Percentiles rank a stretch among this genome's conserved stretches.
These are phyloP conservation scores for Phoxinus dragarum DNA, from an alignment of 2,797 vertebrate genomes.

Conservation along the genomic window DNA sequence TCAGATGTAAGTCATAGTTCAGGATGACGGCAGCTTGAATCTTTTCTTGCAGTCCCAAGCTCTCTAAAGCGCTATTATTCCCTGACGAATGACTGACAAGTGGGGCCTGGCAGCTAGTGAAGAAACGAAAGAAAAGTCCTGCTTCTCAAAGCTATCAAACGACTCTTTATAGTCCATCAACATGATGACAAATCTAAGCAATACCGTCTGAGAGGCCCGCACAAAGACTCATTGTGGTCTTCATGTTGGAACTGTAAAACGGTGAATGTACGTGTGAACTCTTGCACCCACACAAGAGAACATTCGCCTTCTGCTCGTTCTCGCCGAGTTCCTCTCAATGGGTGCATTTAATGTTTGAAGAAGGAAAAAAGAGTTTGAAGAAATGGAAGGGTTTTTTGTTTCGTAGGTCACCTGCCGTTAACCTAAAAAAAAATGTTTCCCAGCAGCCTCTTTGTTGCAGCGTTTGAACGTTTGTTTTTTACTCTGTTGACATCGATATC, in stretches of 20 bases:
- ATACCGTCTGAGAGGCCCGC: background rate
- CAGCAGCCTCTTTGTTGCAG: background rate
- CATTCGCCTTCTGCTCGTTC: background rate
- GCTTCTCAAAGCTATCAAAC: conserved; percentile 29
- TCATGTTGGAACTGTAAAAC: conserved; percentile 15
- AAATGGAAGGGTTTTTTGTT: background rate
- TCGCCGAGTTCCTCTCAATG: background rate
- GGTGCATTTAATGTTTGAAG: background rate
- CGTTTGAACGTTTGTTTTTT: background rate
- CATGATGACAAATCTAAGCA: conserved; percentile 22
- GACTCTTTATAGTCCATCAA: conserved; percentile 32
- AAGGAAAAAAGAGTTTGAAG: background rate
- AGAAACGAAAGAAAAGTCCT: conserved; percentile 3
- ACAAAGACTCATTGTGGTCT: conserved; percentile 34
- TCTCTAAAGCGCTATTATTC: conserved; percentile 9
- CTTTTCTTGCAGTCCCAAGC: background rate
- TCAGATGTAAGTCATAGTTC: conserved; percentile 10
- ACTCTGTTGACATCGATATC: background rate
- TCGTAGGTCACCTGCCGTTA: background rate
- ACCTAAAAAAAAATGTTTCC: background rate
- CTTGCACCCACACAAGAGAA: conserved; percentile 5
- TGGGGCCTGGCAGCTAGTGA: background rate
- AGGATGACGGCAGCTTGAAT: conserved; percentile 1
- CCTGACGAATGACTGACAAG: background rate
- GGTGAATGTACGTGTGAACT: conserved; percentile 11